phyloP scores from a whole-genome alignment of 1,140 invertebrate genomes.

The Mercenaria mercenaria region DNA sequence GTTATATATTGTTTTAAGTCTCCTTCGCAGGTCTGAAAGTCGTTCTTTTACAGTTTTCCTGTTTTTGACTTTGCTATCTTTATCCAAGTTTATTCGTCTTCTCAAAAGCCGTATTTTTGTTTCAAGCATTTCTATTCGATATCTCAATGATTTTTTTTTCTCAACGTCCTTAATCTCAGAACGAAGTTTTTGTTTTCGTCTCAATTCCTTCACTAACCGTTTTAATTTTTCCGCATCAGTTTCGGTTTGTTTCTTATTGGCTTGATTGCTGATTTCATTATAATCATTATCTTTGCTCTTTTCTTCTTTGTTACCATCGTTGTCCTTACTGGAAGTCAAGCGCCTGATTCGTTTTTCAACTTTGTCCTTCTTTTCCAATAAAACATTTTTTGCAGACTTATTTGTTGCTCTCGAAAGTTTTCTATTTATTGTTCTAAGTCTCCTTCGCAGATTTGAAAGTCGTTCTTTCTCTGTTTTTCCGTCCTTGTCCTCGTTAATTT shows the following conservation, averaged over 20 bases:
- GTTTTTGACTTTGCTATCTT: background rate
- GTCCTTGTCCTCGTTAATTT: background rate
- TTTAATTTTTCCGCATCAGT: background rate
- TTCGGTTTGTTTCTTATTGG: too few species aligned
- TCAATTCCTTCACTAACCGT: background rate
- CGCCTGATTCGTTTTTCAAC: background rate
- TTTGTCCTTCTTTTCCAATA: background rate
- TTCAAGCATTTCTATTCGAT: background rate
- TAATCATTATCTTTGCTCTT: background rate
- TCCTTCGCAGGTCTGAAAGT: background rate
- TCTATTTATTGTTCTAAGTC: background rate
- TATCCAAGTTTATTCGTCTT: background rate
- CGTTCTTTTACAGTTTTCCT: background rate
- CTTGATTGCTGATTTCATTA: background rate
- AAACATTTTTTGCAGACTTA: background rate
- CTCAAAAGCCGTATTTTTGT: background rate
- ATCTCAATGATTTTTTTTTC: background rate
- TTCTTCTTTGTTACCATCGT: background rate
- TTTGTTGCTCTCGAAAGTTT: background rate
- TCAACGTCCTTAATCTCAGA: background rate
- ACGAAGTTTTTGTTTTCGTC: background rate
- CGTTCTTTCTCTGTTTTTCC: background rate
- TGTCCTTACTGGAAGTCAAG: background rate
- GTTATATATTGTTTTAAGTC: background rate
- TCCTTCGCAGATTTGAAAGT: background rate